Conservation (phyloP, 1,140 invertebrate genomes). For the Drusus annulatus region DNA sequence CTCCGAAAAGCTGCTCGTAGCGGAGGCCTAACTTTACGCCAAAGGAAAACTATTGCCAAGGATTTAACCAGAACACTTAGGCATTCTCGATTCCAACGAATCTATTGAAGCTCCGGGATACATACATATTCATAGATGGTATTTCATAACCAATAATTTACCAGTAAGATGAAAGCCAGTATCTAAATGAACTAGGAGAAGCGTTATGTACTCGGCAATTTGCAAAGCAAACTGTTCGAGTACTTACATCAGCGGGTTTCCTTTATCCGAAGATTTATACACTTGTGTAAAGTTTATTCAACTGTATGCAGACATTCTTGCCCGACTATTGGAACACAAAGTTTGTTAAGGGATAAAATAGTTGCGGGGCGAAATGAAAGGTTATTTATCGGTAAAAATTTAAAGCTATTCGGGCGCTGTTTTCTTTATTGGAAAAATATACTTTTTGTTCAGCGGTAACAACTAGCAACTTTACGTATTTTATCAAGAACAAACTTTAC, state of each 20-base stretch:
- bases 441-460: too few species aligned
- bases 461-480: too few species aligned
- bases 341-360: background rate
- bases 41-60: too few species aligned
- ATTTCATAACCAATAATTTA: background rate
- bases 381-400: background rate
- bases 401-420: background rate
- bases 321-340: background rate
- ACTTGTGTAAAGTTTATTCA: slow-evolving; percentile 9
- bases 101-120: too few species aligned
- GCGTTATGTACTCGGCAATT: background rate
- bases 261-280: slow-evolving; percentile 6
- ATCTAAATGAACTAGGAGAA: background rate
- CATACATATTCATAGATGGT: too few species aligned
- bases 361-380: background rate
- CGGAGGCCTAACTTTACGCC: too few species aligned
- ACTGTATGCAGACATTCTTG: slow-evolving; percentile 2
- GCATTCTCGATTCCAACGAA: too few species aligned
- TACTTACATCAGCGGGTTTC: slow-evolving; percentile 6
- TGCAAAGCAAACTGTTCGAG: background rate
- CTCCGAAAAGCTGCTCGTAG: too few species aligned
- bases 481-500: too few species aligned
- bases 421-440: background rate
- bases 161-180: background rate
- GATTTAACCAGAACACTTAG: too few species aligned